Base-by-base conservation (phyloP, 2,113 vertebrate genomes). In the Thryonomys swinderianus region DNA sequence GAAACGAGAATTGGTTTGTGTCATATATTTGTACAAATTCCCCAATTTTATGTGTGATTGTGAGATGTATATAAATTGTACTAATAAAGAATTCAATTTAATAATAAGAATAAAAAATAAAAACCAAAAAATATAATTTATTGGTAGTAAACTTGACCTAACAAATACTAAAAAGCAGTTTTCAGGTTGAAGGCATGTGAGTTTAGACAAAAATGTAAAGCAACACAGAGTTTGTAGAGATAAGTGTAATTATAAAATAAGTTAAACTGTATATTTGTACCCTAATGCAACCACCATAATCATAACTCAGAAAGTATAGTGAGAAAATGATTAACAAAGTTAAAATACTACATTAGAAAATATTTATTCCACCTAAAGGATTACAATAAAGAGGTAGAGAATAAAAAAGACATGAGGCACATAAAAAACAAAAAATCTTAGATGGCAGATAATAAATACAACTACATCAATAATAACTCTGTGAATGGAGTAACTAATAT, bases 261-360 rank as follows among this genome's bases (percentile, higher is more conserved):
- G 10, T 53, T 80, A 25, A 53, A 80, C 23, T n/a, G 34, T 37
- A n/a, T 37, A 37, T n/a, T 20, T 86, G 40, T 85, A 82, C 16
- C 27, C 16, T 57, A 85, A 51, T 73, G 55, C 57, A 57, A 93
- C 25, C 48, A 93, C 23, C 67, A 86, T 67, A 81, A 55, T 69
- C 9, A 12, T 71, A 81, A 48, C 37, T 85, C 20, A 90, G 23
- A 81, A 53, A 71, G n/a, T 37, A 40, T 32, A 95, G 23, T 69
- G 18, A 93, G 10, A 89, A 90, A 80, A 73, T 79, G 3, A 89
- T 37, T 66, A 82, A 67, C 57, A 9, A 86, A 93, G 17, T 23
- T 86, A 51, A 86, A 90, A 81, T 90, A 17, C 8, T 85, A 81
- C 12, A 64, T 62, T 55, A 86, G 51, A 91, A 86, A 91, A 64